Conservation (phyloP, 2,888 invertebrate genomes). For the Lampropteryx suffumata region DNA sequence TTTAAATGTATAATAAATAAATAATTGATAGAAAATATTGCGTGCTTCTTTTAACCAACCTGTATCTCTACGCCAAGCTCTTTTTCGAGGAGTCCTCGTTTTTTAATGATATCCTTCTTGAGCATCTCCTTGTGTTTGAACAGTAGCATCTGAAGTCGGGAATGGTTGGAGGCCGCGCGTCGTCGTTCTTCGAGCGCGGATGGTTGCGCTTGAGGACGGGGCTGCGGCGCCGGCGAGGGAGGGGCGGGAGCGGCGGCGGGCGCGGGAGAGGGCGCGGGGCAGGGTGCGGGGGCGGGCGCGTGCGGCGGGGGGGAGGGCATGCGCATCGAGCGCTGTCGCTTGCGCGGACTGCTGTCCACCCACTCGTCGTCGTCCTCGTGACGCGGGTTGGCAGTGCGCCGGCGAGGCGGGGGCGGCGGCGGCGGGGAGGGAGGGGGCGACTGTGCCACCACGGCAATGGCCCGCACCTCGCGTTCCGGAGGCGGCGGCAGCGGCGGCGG, state of each 20-base stretch:
- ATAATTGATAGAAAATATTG: no score
- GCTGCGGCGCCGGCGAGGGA: constrained; percentile 17
- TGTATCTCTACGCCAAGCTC: constrained; percentile 95
- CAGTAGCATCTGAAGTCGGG: constrained; percentile 87
- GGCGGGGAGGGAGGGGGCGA: constrained; percentile 51
- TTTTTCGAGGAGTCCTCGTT: constrained; percentile 93
- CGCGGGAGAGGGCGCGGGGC: constrained; percentile 23
- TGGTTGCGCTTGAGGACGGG: constrained; percentile 38
- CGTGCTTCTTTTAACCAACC: constrained; percentile 65
- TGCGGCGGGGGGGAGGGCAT: constrained; percentile 32
- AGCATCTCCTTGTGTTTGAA: constrained; percentile 95
- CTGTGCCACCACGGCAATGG: constrained; percentile 49
- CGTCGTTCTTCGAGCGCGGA: constrained; percentile 72
- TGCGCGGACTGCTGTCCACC: constrained; percentile 67
- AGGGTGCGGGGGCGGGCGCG: constrained; percentile 42
- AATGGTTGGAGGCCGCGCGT: constrained; percentile 80
- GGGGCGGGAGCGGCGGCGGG: constrained; percentile 34
- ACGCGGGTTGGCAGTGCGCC: constrained; percentile 56
- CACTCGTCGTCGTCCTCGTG: constrained; percentile 74
- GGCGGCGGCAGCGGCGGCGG: constrained; percentile 39
- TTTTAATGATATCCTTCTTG: constrained; percentile 96
- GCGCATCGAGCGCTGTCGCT: constrained; percentile 44
- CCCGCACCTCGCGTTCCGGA: constrained; percentile 63
- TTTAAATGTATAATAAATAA: no score
- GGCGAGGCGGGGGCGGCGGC: constrained; percentile 48